These are phyloP conservation scores for Drosophila bocki DNA, from an alignment of 1,140 invertebrate genomes.

Conservation along the genomic window DNA sequence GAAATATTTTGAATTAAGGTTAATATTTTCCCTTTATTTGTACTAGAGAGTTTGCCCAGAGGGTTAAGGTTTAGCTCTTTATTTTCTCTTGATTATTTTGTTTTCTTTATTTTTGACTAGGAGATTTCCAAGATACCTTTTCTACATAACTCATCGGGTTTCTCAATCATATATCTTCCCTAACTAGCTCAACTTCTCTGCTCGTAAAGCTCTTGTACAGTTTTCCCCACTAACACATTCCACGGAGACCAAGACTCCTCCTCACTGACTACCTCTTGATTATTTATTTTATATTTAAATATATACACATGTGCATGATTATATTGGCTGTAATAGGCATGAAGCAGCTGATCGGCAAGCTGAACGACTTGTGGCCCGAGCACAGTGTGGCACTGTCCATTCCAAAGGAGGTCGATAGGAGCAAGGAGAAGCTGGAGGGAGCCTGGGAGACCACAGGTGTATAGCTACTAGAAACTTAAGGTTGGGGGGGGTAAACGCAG, in stretches of 20 bases:
- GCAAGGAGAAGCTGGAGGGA: constrained; percentile 81
- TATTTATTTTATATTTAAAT: background rate
- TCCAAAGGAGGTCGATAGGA: constrained; percentile 84
- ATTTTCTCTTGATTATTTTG: too few species aligned
- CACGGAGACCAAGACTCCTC: too few species aligned
- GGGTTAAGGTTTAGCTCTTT: too few species aligned
- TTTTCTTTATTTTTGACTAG: too few species aligned
- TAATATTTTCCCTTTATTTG: too few species aligned
- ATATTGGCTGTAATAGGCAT: constrained; percentile 61
- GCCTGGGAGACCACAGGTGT: constrained; percentile 82
- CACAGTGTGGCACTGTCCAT: constrained; percentile 84
- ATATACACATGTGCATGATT: constrained; percentile 1
- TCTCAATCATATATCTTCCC: background rate
- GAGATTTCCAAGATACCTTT: background rate
- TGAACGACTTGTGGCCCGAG: constrained; percentile 85
- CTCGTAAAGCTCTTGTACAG: too few species aligned
- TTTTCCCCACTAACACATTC: too few species aligned
- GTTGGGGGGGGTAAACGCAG: too few species aligned
- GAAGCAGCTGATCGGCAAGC: constrained; percentile 83
- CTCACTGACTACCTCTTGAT: background rate
- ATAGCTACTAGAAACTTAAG: background rate
- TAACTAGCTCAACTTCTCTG: background rate
- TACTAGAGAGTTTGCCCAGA: too few species aligned
- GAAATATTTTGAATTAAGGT: too few species aligned
- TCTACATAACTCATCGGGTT: background rate